Evolutionary conservation across 2,113 vertebrate genomes (phyloP).

Genomic region (Nyctereutes procyonoides): DNA sequence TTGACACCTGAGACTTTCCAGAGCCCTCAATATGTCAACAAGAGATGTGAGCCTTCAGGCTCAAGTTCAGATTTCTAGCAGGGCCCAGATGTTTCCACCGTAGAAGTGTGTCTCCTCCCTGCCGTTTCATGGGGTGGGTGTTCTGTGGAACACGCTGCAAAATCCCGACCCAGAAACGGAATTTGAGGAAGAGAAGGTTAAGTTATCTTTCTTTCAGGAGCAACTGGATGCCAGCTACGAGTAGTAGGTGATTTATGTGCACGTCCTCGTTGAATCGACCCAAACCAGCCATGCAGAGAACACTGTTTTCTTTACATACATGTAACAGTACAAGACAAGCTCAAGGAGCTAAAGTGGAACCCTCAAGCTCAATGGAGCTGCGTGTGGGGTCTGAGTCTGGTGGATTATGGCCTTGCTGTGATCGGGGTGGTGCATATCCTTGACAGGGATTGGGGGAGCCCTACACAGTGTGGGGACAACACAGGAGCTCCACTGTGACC

Average conservation of each 20-base stretch:
- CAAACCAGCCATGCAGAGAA: neutral
- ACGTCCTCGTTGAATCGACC: neutral
- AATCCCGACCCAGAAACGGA: neutral
- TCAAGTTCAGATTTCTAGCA: neutral
- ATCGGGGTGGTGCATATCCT: neutral
- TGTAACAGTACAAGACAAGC: neutral
- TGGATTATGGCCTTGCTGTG: neutral
- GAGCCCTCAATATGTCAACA: neutral
- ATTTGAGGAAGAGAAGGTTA: neutral
- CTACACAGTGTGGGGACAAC: neutral
- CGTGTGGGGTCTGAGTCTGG: neutral
- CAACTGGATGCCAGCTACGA: neutral
- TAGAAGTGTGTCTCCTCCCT: neutral
- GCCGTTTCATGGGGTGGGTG: neutral
- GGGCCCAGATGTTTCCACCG: neutral
- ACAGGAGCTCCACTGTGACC: rapidly evolving
- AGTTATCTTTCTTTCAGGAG: neutral
- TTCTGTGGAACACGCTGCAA: neutral
- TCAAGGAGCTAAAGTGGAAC: neutral
- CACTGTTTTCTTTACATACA: neutral
- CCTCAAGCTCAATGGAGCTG: neutral
- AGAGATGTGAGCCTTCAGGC: neutral
- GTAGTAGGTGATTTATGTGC: neutral
- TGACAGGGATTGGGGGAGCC: neutral
- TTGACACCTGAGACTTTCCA: neutral